Evolutionary conservation across 2,797 vertebrate genomes (phyloP).

Genomic region (Catharus ustulatus): DNA sequence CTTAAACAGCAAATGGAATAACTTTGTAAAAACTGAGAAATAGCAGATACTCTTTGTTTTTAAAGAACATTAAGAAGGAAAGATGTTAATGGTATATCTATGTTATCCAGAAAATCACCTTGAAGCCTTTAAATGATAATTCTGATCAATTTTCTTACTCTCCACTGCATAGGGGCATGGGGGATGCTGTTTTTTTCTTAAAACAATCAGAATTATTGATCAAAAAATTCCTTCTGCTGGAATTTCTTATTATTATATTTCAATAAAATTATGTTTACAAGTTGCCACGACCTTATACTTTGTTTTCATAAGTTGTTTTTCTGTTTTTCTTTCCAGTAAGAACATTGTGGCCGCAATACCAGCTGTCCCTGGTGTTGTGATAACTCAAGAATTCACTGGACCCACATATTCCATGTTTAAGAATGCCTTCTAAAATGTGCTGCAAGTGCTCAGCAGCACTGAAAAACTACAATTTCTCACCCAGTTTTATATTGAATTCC

Average conservation of each 20-base stretch:
- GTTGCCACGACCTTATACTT: neutral
- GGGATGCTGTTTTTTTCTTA: neutral
- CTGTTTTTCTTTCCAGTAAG: neutral
- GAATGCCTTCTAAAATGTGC: neutral
- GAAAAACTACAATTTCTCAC: neutral
- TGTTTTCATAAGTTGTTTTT: neutral
- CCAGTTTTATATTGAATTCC: neutral
- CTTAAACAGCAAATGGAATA: neutral
- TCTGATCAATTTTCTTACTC: neutral
- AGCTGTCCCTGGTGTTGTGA: neutral
- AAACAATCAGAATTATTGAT: neutral
- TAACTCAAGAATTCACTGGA: neutral
- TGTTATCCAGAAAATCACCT: neutral
- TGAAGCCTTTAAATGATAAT: neutral
- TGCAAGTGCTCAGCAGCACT: neutral
- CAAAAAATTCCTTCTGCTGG: too few species aligned
- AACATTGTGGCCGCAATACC: rapidly evolving
- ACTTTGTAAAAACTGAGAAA: neutral
- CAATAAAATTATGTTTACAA: neutral
- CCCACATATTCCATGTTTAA: neutral
- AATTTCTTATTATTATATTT: too few species aligned
- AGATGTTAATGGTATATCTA: neutral
- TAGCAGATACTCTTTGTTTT: neutral
- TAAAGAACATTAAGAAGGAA: neutral
- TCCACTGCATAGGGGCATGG: neutral